These are phyloP conservation scores for Rhabdomys pumilio DNA, from an alignment of 2,797 vertebrate genomes.

Conservation along the genomic window DNA sequence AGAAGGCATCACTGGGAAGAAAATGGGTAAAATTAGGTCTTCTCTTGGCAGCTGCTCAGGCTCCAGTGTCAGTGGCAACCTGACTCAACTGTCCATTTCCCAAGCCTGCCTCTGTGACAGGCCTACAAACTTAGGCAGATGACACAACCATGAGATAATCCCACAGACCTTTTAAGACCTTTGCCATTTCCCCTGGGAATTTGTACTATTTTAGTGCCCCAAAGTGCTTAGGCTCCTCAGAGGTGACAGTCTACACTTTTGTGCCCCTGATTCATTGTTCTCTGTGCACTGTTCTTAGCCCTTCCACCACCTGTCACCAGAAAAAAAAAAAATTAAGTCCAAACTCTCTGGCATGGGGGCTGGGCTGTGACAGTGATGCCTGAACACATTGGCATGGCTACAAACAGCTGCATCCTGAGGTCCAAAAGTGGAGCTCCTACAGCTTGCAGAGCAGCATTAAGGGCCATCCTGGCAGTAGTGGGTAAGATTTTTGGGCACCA, in stretches of 20 bases:
- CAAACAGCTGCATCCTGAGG: background rate
- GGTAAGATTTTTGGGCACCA: background rate
- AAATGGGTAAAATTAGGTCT: background rate
- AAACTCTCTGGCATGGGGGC: background rate
- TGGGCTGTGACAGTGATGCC: background rate
- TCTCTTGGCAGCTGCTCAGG: too few species aligned
- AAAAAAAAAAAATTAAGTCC: background rate
- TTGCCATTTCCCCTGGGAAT: background rate
- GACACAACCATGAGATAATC: background rate
- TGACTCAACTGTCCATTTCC: background rate
- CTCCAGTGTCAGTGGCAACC: background rate
- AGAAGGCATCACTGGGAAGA: background rate
- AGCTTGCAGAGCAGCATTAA: background rate
- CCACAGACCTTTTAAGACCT: background rate
- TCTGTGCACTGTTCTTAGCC: background rate
- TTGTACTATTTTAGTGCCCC: background rate
- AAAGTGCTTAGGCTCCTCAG: background rate
- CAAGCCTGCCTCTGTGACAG: background rate
- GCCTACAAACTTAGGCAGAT: background rate
- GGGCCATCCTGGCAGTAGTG: background rate
- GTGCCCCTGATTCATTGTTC: background rate
- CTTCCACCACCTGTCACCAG: too few species aligned
- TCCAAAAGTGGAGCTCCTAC: background rate
- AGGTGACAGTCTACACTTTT: background rate
- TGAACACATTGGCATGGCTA: background rate